Percentiles rank a stretch among this genome's conserved stretches.
phyloP scores from a whole-genome alignment of 2,113 vertebrate genomes.

The Archilochus colubris region DNA sequence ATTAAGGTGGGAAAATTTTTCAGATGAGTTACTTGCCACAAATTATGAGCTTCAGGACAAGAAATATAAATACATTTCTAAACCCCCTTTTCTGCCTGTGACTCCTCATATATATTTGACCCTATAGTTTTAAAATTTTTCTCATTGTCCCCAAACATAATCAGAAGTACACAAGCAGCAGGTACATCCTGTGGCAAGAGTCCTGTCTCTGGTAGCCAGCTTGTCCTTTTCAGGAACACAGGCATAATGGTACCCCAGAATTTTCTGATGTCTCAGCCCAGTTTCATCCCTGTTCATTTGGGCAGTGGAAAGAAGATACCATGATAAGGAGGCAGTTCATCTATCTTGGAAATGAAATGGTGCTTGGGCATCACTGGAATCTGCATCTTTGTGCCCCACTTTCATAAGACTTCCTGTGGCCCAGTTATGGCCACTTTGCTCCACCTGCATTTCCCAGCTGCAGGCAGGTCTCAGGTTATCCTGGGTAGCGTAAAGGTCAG shows the following conservation, averaged over 20 bases:
- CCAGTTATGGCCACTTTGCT: background rate
- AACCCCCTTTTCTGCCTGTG: background rate
- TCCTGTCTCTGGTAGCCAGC: background rate
- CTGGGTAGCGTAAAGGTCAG: fast-evolving
- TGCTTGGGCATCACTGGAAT: background rate
- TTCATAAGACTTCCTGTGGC: background rate
- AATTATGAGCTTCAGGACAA: background rate
- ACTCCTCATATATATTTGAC: background rate
- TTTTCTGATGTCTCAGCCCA: background rate
- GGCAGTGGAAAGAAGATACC: background rate
- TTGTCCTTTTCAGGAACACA: fast-evolving
- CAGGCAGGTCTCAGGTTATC: background rate
- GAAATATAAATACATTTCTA: background rate
- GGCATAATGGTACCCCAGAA: background rate
- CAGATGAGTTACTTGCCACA: background rate
- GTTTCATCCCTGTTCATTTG: background rate
- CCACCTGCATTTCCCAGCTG: background rate
- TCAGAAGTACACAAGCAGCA: background rate
- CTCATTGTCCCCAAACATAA: background rate
- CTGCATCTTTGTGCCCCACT: background rate
- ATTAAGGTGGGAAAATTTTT: background rate
- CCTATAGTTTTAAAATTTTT: background rate
- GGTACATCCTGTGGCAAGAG: background rate
- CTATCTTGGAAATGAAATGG: background rate
- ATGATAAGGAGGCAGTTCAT: background rate